Base-by-base conservation (phyloP, 2,888 invertebrate genomes). In the Cataglyphis albicans region DNA sequence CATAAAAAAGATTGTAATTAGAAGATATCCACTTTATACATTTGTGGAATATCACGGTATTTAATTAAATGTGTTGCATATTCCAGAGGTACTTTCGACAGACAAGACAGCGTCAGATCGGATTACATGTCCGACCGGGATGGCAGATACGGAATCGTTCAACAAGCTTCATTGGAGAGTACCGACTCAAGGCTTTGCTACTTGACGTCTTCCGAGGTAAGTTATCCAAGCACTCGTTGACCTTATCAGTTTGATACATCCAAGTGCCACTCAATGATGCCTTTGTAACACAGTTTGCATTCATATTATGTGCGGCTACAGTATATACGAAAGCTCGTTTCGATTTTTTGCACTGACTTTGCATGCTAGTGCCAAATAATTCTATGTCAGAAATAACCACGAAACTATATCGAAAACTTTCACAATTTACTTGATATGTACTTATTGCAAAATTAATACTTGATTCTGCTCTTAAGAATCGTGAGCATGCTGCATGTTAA, bases 151-250 rank as follows among this genome's bases (percentile, higher is more conserved):
- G 98, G 98, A 90, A 98, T 98, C 94, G 98, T 98, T 91, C 98
- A 98, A 95, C 98, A 98, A 95, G 98, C 98, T 65, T 98, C 98
- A 74, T 97, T 98, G 87, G 98, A 98, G 95, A 98, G 98, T 95
- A 98, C 98, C 12, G 98, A 98, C 95, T 98, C 98, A 89, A 96
- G 98, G 92, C 97, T 98, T 91, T 98, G 98, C 95, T 98, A 98
- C 95, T 96, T 98, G 94, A 98, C 98, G 89, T 98, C 98, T 67
- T 98, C 98, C 89, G 98, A 98, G 98, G 98, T 98, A 96, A 97
- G 98, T 96, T 81, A 78, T 84, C 80, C 74, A 67, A 91, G 90
- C 91, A 87, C 85, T 86, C 88, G 86, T 92, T 92, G 90, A 91
- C 92, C 91, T 92, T 91, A 91, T 92, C 91, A 78, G 72, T 65